These are phyloP conservation scores for Polydrusus tereticollis DNA, from an alignment of 2,888 invertebrate species.

Conservation along the genomic window DNA sequence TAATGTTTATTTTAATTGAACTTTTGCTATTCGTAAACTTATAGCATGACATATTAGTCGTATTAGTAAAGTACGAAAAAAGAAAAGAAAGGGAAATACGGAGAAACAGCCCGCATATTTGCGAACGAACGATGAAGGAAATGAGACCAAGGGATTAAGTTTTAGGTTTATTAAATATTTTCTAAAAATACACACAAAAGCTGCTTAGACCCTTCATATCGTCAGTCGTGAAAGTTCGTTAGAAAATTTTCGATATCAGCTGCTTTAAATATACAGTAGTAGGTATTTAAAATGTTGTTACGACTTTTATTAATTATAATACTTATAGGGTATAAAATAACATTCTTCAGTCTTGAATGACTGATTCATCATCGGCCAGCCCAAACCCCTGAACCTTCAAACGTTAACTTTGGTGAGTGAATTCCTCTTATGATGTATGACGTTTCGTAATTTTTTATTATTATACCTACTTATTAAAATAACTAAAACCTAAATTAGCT, in stretches of 20 bases:
- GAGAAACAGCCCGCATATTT: conserved; percentile 31
- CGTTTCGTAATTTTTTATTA: no score
- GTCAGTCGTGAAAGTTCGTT: neutral
- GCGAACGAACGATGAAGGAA: conserved; percentile 26
- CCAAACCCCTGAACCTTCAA: no score
- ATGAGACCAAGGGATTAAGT: conserved; percentile 26
- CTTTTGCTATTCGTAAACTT: no score
- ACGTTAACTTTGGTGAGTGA: no score
- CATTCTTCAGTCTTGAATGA: no score
- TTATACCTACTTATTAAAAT: no score
- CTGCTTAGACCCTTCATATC: conserved; percentile 24
- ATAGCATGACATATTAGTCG: conserved; percentile 20
- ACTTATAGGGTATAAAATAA: neutral
- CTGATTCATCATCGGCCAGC: no score
- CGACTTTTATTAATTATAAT: neutral
- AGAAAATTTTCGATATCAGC: conserved; percentile 7
- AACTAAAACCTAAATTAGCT: no score
- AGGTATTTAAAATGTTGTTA: neutral
- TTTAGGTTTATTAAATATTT: conserved; percentile 45
- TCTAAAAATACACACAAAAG: conserved; percentile 36
- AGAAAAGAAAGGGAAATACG: neutral
- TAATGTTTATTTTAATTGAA: no score
- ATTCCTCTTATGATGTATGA: no score
- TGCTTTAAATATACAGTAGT: neutral
- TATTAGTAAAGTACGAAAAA: conserved; percentile 4